phyloP scores from a whole-genome alignment of 2,888 invertebrate genomes.

The Anthrax anthrax region DNA sequence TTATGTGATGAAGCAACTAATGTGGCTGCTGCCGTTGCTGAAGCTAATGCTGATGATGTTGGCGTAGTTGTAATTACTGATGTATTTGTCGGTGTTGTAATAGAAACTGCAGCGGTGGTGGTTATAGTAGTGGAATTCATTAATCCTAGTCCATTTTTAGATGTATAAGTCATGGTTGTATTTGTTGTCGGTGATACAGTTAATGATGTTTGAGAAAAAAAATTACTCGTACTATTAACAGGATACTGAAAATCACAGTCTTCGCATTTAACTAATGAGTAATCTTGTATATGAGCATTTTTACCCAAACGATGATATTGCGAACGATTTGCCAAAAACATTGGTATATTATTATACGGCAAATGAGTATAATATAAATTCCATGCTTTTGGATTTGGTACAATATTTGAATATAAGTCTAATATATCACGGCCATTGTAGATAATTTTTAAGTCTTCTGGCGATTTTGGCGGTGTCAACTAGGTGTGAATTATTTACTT shows the following conservation, averaged over 20 bases:
- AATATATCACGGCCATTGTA: constrained; percentile 43
- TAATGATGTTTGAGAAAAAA: constrained; percentile 16
- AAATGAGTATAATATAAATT: constrained; percentile 40
- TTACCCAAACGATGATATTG: constrained; percentile 45
- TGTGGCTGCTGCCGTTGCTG: background rate
- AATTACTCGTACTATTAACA: constrained; percentile 15
- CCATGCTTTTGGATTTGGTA: constrained; percentile 36
- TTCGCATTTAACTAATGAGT: constrained; percentile 40
- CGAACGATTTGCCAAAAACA: constrained; percentile 47
- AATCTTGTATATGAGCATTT: constrained; percentile 41
- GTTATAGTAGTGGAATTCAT: too few species aligned
- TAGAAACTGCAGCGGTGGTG: background rate
- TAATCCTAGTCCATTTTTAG: constrained; percentile 6
- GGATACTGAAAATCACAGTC: constrained; percentile 38
- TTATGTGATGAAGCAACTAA: background rate
- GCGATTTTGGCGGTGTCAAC: constrained; percentile 9
- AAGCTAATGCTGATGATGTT: background rate
- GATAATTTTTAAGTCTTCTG: constrained; percentile 29
- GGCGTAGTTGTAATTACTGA: constrained; percentile 2
- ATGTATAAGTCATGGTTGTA: constrained; percentile 11
- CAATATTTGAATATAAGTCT: constrained; percentile 42
- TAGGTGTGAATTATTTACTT: too few species aligned
- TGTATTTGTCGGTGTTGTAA: background rate
- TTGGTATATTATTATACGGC: constrained; percentile 41
- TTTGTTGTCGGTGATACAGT: constrained; percentile 13